Conservation (phyloP, 1,140 invertebrate species). For the Pachyrhynchus sulphureomaculatus region DNA sequence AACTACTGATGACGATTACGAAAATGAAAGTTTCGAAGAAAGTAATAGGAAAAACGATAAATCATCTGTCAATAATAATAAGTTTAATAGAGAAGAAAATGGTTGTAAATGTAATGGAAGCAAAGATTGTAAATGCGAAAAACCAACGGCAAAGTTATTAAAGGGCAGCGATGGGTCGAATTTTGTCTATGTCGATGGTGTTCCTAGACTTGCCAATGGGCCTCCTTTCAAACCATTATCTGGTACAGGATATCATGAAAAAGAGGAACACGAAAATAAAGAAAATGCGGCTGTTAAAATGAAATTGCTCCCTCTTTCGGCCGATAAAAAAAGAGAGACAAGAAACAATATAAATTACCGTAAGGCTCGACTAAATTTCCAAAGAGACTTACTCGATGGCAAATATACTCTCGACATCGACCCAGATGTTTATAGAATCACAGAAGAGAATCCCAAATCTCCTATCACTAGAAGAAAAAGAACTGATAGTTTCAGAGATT, state of each 20-base stretch:
- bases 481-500: conserved; percentile 30
- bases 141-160: neutral
- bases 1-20: neutral
- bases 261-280: too few species aligned
- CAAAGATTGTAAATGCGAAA: conserved; percentile 27
- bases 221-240: neutral
- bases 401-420: conserved; percentile 26
- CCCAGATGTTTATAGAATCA: conserved; percentile 22
- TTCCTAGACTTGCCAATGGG: neutral
- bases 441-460: neutral
- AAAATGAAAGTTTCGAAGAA: neutral
- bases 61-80: neutral
- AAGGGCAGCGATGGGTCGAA: neutral
- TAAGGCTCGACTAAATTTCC: neutral
- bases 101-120: conserved; percentile 2
- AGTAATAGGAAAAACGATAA: neutral
- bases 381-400: conserved; percentile 10
- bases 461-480: conserved; percentile 25
- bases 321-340: neutral
- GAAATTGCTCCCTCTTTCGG: neutral
- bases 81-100: neutral
- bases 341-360: neutral
- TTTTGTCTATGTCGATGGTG: conserved; percentile 3
- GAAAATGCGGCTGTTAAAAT: too few species aligned
- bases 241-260: too few species aligned